Evolutionary conservation across 2,888 invertebrate species (phyloP).

Genomic region (Baccha elongata): DNA sequence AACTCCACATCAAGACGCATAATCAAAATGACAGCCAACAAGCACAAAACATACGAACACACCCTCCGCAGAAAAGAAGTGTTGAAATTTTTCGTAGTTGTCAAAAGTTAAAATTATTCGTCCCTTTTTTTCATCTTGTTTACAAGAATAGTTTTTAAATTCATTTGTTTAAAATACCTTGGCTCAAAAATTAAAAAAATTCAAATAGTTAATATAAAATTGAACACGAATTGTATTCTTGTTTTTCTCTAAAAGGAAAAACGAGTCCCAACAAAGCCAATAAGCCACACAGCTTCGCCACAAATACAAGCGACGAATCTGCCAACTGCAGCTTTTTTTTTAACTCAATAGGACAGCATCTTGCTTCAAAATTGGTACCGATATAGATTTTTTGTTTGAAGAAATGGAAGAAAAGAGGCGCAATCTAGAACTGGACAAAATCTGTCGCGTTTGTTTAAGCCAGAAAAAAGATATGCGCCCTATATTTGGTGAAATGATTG

Average conservation of each 20-base stretch:
- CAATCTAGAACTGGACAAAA: constrained; percentile 84
- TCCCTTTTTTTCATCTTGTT: constrained; percentile 74
- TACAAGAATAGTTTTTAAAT: constrained; percentile 73
- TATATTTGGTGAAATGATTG: constrained; percentile 86
- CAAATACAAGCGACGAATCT: constrained; percentile 47
- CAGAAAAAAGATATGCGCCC: constrained; percentile 87
- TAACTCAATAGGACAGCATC: constrained; percentile 18
- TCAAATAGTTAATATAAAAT: constrained; percentile 35
- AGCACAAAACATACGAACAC: constrained; percentile 40
- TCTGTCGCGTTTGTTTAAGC: constrained; percentile 86
- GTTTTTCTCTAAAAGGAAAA: constrained; percentile 21
- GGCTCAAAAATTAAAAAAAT: constrained; percentile 30
- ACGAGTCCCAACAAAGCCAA: constrained; percentile 10
- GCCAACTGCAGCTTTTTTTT: constrained; percentile 44
- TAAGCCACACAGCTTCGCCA: constrained; percentile 25
- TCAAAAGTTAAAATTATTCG: constrained; percentile 73
- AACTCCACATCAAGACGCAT: too few species aligned
- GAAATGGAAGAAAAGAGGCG: constrained; percentile 81
- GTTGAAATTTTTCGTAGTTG: constrained; percentile 58
- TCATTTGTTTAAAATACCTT: constrained; percentile 61
- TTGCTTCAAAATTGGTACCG: constrained; percentile 71
- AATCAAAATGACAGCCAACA: constrained; percentile 33
- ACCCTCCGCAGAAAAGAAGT: constrained; percentile 35
- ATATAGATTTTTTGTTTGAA: constrained; percentile 65
- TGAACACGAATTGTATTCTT: constrained; percentile 7